A percentile compares a stretch with the other conserved stretches of the same genome.
Evolutionary conservation across 2,797 vertebrate species (phyloP).

Genomic region (Ceryle rudis): DNA sequence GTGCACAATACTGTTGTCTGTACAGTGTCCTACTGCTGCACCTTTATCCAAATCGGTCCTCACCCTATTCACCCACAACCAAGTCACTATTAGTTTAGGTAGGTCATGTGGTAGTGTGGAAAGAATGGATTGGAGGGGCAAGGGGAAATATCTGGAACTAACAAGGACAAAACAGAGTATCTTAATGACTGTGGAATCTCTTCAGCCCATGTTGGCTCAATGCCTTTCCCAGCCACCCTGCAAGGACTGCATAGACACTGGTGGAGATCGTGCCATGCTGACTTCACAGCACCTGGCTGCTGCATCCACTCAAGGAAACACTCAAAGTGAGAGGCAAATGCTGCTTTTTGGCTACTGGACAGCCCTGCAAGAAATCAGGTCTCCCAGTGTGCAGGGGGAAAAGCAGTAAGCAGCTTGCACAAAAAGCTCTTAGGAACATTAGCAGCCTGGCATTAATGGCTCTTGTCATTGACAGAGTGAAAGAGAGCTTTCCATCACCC

Average conservation of each 20-base stretch:
- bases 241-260: not conserved
- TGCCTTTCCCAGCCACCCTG: not conserved
- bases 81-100: not conserved
- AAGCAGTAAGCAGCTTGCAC: not conserved
- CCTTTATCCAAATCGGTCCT: not conserved
- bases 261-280: fast-evolving
- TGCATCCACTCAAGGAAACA: not conserved
- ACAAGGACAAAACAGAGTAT: not conserved
- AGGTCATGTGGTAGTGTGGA: fast-evolving
- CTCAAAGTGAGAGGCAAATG: not conserved
- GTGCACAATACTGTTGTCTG: not conserved
- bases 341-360: not conserved
- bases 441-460: not conserved
- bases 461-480: not conserved
- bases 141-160: not conserved
- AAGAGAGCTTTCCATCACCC: not conserved
- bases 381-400: not conserved
- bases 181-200: not conserved
- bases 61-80: not conserved
- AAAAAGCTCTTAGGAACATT: not conserved
- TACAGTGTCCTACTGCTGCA: fast-evolving
- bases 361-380: not conserved
- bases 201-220: fast-evolving
- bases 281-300: not conserved
- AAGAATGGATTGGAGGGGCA: fast-evolving